Base-by-base conservation (phyloP, 2,888 invertebrate genomes). In the Erebia palarica region DNA sequence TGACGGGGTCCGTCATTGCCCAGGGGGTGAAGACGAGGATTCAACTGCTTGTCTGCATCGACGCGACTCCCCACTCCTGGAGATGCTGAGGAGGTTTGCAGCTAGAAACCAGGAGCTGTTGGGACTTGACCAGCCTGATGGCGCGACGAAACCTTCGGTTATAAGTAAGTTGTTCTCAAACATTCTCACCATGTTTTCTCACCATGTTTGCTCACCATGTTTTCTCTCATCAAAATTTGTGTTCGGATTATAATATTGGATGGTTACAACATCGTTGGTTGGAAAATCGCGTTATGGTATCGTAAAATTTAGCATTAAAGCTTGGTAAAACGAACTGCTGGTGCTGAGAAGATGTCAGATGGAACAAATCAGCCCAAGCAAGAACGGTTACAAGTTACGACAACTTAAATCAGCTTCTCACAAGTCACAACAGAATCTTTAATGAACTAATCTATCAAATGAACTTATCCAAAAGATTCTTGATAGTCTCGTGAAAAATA, bases 1-100 rank as follows among this genome's bases (percentile, higher is more conserved):
- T 82, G 96, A 96, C 77, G 95, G 95, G 11, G 94, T 95, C 27
- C 89, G 94, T 1, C 95, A 96, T 81, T 96, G 96, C 76, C 95
- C 96, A 0, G 94, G 94, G 0, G 95, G 95, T 5, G 95, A 95
- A 72, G 94, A 94, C 73, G 94, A 94, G 76, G 94, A 94, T 51
- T 65, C 86, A 0, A 76, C 75, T 27, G 90, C 89, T 2, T 93
- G 94, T 75, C 80, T 90, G 1, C 88, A 87, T 57, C 76, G 90
- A 5, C 78, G 89, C 8, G 91, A 92, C 76, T 91, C 92, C 0
- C 92, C 93, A 0, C 80, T 92, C 1, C 74, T 92, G 74, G 93
- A 93, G 66, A 82, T 93, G 80, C 79, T 92, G 78, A 74, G 91
- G 75, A 74, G 93, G 69, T 89, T 91, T 74, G 91, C 90, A 0